Base-by-base conservation (phyloP, 2,113 vertebrate species). In the Origma solitaria region DNA sequence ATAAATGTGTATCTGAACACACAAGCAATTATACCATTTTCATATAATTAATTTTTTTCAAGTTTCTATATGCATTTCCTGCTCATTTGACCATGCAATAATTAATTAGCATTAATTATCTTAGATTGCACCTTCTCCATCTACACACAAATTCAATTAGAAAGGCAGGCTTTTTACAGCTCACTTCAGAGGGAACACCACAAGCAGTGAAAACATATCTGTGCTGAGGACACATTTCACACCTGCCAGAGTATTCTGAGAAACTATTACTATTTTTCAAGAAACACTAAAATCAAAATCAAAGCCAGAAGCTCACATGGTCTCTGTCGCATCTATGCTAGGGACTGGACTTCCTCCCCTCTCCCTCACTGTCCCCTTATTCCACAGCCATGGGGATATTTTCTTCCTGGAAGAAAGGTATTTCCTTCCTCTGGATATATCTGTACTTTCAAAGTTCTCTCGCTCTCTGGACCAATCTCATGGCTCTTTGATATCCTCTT, bases 61-160 rank as follows among this genome's bases (percentile, higher is more conserved):
- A 90, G 86, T 91, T 96, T 97, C 91, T 92, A 95, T 73, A 86
- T 93, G 92, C 94, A 95, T 98, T 98, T 97, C 93, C 97, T 97
- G 96, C 96, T 98, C 94, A 96, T 98, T 96, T 98, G 97, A 97
- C 97, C 97, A 97, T 95, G 92, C 97, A 98, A 97, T 96, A 98
- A 97, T 97, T 98, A 98, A 98, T 98, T 98, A 97, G 94, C 91
- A 95, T 97, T 97, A 98, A 98, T 98, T 98, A 97, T 95, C 96
- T 97, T 94, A 95, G 96, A 98, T 97, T 97, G 92, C 90, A 97
- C 95, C 92, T 98, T 97, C 88, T 81, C 91, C 28, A 37, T 89
- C 87, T 96, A 94, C 90, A 93, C 77, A 93, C 60, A 95, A 88
- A 95, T 94, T 91, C 84, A 96, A 96, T 97, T 95, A 97, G 80